phyloP scores from a whole-genome alignment of 2,797 vertebrate species.

The Malacoctenus gilli region DNA sequence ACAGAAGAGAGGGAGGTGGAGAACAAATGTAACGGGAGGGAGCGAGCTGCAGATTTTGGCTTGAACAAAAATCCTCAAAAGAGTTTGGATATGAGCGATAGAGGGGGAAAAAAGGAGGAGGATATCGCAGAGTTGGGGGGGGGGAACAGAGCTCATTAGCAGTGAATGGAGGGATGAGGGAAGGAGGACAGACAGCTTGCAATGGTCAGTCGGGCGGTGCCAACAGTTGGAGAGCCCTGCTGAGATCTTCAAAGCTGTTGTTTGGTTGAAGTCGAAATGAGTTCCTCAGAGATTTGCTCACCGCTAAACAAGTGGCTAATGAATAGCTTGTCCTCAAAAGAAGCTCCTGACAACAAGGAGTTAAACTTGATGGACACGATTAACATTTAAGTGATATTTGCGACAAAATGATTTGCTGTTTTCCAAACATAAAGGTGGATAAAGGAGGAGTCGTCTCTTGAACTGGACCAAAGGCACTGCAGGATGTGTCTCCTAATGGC shows the following conservation, averaged over 20 bases:
- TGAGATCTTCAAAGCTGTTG: conserved; percentile 27
- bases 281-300: conserved; percentile 41
- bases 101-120: conserved; percentile 24
- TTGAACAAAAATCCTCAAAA: conserved; percentile 10
- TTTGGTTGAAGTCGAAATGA: conserved; percentile 30
- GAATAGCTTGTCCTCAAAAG: no score
- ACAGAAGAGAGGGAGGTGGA: no score
- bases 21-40: conserved; percentile 1
- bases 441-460: no score
- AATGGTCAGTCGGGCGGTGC: conserved; percentile 42
- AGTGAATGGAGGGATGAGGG: conserved; percentile 36
- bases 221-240: conserved; percentile 40
- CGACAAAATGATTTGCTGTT: no score
- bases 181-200: conserved; percentile 46
- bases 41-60: conserved; percentile 14
- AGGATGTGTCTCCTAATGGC: no score
- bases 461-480: no score
- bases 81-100: conserved; percentile 20
- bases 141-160: conserved; percentile 56
- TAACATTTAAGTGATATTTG: no score
- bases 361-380: no score
- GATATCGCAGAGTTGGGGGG: conserved; percentile 29
- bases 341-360: no score
- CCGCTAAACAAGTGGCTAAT: conserved; percentile 2
- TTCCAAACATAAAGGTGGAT: no score